phyloP scores from a whole-genome alignment of 2,113 vertebrate species.

The Callorhinus ursinus region DNA sequence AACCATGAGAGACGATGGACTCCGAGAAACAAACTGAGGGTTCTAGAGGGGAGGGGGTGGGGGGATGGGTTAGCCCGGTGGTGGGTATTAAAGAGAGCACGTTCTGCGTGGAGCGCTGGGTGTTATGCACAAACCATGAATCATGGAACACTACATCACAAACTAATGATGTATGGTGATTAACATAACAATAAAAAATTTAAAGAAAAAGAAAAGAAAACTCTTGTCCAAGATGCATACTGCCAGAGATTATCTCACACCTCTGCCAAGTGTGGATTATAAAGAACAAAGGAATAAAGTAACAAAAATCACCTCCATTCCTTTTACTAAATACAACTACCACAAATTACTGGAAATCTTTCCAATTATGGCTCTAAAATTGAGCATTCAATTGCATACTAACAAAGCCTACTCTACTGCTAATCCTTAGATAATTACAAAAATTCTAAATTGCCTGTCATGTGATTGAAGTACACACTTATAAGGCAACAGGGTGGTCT shows the following conservation, averaged over 20 bases:
- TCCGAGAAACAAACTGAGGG: too few relatives aligned
- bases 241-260: conserved; percentile 36
- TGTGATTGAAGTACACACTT: conserved; percentile 59
- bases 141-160: too few relatives aligned
- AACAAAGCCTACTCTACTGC: conserved; percentile 35
- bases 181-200: too few relatives aligned
- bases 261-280: conserved; percentile 23
- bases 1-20: too few relatives aligned
- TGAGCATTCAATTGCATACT: conserved; percentile 43
- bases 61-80: too few relatives aligned
- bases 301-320: conserved; percentile 57
- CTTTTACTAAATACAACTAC: conserved; percentile 48
- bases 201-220: not conserved
- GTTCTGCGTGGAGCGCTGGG: too few relatives aligned
- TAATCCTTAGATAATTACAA: conserved; percentile 72
- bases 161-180: too few relatives aligned
- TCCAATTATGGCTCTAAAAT: conserved; percentile 65
- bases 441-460: conserved; percentile 49
- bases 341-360: conserved; percentile 70
- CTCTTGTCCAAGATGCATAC: not conserved
- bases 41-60: too few relatives aligned
- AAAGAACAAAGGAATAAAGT: conserved; percentile 50
- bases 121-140: too few relatives aligned
- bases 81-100: too few relatives aligned
- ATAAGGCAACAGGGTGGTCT: not conserved